Base-by-base conservation (phyloP, 2,113 vertebrate species). In the Archocentrus centrarchus region DNA sequence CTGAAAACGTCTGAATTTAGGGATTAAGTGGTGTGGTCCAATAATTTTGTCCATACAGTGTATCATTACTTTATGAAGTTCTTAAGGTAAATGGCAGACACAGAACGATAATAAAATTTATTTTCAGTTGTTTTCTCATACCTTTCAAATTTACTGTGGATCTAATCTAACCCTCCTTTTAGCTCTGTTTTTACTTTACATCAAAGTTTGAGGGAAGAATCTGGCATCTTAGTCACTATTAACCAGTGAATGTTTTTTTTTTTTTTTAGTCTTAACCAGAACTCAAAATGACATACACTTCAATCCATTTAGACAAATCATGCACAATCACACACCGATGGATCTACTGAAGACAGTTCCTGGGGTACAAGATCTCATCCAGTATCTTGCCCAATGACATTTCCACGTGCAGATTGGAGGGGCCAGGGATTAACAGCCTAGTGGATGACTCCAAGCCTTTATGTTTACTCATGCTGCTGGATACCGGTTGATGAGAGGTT, bases 171-270 rank as follows among this genome's bases (percentile, higher is more conserved):
- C 63, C 24, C 63, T 2, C 53, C 7, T 55, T 64, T 47, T 66
- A 58, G 10, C 60, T 57, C 20, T 64, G 15, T 37, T 68, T 77
- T 58, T 37, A n/a, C n/a, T 68, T 18, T 27, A 44, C 44, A 1
- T 14, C 32, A 39, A 39, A 22, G n/a, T 75, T 0, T 39, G 32
- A 58, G 11, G 20, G 22, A 59, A 59, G 6, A 27, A 30, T 14
- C 11, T 44, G 39, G 17, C 14, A 6, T 1, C 22, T 27, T 47
- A 47, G 39, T 44, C 39, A 44, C 4, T 47, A 47, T 47, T 0
- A 27, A 47, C 63, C 22, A 68, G 39, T 47, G 39, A 47, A 47
- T 68, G 8, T 47, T 68, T 68, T 68, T 47, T 47, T 68, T 68
- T 68, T 47, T 47, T 68, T 68, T 18, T 15, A 47, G 22, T 18